phyloP scores from a whole-genome alignment of 2,113 vertebrate species.

The Athene noctua region DNA sequence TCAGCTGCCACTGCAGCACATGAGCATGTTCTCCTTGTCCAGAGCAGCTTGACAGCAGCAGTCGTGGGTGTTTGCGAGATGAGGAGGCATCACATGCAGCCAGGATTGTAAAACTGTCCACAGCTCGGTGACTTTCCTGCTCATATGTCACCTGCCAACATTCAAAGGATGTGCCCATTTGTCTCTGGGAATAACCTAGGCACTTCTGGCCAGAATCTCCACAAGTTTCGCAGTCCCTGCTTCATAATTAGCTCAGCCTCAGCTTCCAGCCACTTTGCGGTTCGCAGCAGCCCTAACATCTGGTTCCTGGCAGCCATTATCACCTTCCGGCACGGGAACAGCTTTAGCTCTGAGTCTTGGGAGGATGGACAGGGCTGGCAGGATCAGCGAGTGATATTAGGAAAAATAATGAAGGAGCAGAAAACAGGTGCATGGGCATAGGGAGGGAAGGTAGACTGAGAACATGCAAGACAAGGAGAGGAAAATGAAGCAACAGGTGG shows the following conservation, averaged over 20 bases:
- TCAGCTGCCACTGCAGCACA: background rate
- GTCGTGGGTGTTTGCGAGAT: background rate
- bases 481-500: background rate
- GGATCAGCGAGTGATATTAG: background rate
- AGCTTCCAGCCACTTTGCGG: background rate
- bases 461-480: background rate
- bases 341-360: background rate
- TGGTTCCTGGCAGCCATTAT: conserved; percentile 12
- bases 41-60: conserved; percentile 3
- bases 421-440: background rate
- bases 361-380: background rate
- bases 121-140: background rate
- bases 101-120: background rate
- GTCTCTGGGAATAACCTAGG: background rate
- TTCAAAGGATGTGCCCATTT: background rate
- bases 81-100: background rate
- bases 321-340: background rate
- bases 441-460: background rate
- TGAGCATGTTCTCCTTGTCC: background rate
- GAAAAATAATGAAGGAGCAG: background rate
- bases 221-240: background rate
- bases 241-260: background rate
- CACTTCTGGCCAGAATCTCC: background rate
- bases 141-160: background rate
- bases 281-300: background rate